A percentile compares a stretch with the other conserved stretches of the same genome.
Conservation (phyloP, 2,113 vertebrate genomes). For the Albula goreensis region DNA sequence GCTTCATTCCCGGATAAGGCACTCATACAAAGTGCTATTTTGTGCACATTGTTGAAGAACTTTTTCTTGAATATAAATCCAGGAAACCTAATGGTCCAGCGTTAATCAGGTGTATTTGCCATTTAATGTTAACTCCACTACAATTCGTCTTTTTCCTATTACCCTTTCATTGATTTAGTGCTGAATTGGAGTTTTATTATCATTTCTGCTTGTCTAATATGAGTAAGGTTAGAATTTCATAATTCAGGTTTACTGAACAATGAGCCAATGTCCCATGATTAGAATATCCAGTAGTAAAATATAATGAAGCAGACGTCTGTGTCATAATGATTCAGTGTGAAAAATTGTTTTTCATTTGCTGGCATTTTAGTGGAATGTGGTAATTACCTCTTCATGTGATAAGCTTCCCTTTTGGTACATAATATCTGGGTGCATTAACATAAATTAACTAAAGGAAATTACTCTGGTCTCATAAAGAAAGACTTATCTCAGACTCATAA, state of each 20-base stretch:
- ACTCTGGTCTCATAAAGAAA: background rate
- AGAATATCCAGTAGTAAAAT: background rate
- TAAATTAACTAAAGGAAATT: background rate
- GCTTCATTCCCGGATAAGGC: too few species aligned
- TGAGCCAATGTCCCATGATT: background rate
- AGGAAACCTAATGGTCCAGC: too few species aligned
- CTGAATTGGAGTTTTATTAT: background rate
- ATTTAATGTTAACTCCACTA: too few species aligned
- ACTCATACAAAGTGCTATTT: too few species aligned
- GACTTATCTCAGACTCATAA: background rate
- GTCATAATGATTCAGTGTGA: background rate
- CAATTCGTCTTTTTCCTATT: too few species aligned
- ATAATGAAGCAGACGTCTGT: constrained; percentile 1
- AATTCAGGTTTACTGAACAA: background rate
- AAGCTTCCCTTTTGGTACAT: background rate
- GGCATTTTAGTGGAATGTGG: background rate
- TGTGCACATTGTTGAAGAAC: too few species aligned
- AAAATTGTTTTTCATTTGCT: background rate
- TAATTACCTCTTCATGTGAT: background rate
- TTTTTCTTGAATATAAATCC: too few species aligned
- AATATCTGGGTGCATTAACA: background rate
- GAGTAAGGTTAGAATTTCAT: background rate
- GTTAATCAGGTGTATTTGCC: background rate
- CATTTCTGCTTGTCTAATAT: too few species aligned
- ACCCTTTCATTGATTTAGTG: background rate